These are phyloP conservation scores for Drosophila kurseongensis DNA, from an alignment of 1,140 invertebrate species.

Conservation along the genomic window DNA sequence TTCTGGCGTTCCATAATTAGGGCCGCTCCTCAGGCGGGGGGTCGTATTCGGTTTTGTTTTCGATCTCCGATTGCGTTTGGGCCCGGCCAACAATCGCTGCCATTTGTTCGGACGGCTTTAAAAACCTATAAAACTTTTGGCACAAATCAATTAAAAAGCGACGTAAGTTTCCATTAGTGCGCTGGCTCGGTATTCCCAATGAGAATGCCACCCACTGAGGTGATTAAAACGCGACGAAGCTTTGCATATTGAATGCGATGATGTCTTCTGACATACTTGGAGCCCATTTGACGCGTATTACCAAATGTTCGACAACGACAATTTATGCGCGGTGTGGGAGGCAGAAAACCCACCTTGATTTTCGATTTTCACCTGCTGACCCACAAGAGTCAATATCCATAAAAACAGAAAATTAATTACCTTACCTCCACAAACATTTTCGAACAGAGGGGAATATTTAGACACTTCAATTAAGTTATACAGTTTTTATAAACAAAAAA, in stretches of 20 bases:
- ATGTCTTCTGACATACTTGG: slow-evolving; percentile 33
- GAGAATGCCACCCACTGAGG: slow-evolving; percentile 75
- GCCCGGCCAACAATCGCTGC: slow-evolving; percentile 24
- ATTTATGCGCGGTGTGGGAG: slow-evolving; percentile 47
- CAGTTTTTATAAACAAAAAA: too few species aligned
- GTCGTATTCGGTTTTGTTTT: neutral
- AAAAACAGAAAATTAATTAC: slow-evolving; percentile 29
- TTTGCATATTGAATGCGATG: slow-evolving; percentile 67
- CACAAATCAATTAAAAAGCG: slow-evolving; percentile 76
- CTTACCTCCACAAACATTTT: slow-evolving; percentile 19
- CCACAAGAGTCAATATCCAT: slow-evolving; percentile 44
- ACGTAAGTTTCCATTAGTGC: slow-evolving; percentile 42
- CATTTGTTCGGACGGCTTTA: slow-evolving; percentile 48
- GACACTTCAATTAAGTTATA: too few species aligned
- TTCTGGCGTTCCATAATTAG: slow-evolving; percentile 71
- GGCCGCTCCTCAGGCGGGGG: slow-evolving; percentile 26
- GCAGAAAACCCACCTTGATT: slow-evolving; percentile 24
- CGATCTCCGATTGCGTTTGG: slow-evolving; percentile 14
- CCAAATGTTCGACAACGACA: slow-evolving; percentile 55
- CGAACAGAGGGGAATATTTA: neutral
- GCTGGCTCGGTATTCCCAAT: slow-evolving; percentile 36
- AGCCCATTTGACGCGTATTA: slow-evolving; percentile 49
- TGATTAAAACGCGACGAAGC: slow-evolving; percentile 63
- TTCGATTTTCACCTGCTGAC: slow-evolving; percentile 71
- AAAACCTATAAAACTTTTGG: slow-evolving; percentile 65